Conservation (phyloP, 2,888 invertebrate species). For the Hypolimnas misippus region DNA sequence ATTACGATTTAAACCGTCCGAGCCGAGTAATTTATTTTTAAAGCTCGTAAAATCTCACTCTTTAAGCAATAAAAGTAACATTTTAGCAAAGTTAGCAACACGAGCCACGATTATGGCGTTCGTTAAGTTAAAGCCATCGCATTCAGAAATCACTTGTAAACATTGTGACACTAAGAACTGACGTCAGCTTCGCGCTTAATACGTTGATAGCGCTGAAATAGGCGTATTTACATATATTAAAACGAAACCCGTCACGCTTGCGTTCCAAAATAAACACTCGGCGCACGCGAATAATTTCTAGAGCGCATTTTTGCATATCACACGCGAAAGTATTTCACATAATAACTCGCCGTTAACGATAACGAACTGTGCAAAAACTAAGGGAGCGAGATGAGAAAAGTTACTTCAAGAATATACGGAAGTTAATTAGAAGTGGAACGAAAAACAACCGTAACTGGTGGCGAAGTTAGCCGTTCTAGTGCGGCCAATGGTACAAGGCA, state of each 20-base stretch:
- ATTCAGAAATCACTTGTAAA: conserved; percentile 69
- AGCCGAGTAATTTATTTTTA: conserved; percentile 78
- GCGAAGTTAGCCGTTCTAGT: conserved; percentile 84
- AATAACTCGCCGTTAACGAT: conserved; percentile 61
- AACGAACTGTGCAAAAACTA: conserved; percentile 65
- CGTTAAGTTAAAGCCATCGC: conserved; percentile 61
- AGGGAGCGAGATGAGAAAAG: conserved; percentile 80
- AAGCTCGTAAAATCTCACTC: conserved; percentile 81
- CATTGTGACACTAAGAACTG: conserved; percentile 69
- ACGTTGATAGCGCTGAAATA: conserved; percentile 58
- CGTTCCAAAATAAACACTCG: conserved; percentile 67
- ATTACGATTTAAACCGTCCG: conserved; percentile 66
- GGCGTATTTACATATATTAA: conserved; percentile 66
- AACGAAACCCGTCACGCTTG: conserved; percentile 58
- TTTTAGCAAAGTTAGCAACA: conserved; percentile 73
- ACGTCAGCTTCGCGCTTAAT: conserved; percentile 56
- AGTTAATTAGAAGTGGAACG: conserved; percentile 84
- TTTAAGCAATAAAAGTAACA: conserved; percentile 79
- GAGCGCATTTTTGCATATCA: conserved; percentile 70
- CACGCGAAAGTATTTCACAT: conserved; percentile 75
- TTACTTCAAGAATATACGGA: conserved; percentile 83
- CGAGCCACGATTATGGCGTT: conserved; percentile 59
- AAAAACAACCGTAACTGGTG: conserved; percentile 85
- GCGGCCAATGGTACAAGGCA: conserved; percentile 82
- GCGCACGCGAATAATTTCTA: conserved; percentile 55